Evolutionary conservation across 1,140 invertebrate genomes (phyloP).

Genomic region (Gryon sp.): DNA sequence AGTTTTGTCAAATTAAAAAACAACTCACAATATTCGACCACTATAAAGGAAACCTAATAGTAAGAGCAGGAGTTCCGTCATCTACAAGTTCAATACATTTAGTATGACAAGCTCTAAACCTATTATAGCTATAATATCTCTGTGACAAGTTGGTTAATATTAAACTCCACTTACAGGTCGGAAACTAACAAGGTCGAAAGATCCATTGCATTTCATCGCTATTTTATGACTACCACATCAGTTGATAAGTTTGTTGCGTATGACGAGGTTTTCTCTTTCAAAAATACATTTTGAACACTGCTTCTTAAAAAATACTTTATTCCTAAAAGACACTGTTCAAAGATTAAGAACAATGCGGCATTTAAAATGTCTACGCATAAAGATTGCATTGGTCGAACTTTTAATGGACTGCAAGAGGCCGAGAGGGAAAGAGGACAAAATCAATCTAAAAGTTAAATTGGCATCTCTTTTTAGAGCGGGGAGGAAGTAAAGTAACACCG

Average conservation of each 20-base stretch:
- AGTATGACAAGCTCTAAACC: constrained; percentile 5
- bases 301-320: no score
- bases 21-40: not conserved
- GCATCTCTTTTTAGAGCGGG: constrained; percentile 57
- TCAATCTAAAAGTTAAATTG: constrained; percentile 66
- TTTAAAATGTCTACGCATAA: constrained; percentile 55
- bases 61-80: not conserved
- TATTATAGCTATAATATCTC: constrained; percentile 31
- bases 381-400: constrained; percentile 59
- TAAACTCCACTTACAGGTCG: constrained; percentile 39
- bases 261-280: not conserved
- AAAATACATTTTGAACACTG: no score
- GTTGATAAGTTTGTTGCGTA: constrained; percentile 38
- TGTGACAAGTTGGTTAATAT: constrained; percentile 42
- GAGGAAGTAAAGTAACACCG: no score
- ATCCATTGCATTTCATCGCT: constrained; percentile 28
- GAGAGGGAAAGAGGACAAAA: no score
- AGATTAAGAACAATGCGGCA: constrained; percentile 38
- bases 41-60: not conserved
- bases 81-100: not conserved
- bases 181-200: constrained; percentile 21
- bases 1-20: not conserved
- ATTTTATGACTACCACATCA: constrained; percentile 22
- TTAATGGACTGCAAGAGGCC: constrained; percentile 57
- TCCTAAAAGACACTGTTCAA: not conserved